A percentile compares a stretch with the other conserved stretches of the same genome.
Conservation (phyloP, 2,113 vertebrate genomes). For the Elgaria multicarinata region DNA sequence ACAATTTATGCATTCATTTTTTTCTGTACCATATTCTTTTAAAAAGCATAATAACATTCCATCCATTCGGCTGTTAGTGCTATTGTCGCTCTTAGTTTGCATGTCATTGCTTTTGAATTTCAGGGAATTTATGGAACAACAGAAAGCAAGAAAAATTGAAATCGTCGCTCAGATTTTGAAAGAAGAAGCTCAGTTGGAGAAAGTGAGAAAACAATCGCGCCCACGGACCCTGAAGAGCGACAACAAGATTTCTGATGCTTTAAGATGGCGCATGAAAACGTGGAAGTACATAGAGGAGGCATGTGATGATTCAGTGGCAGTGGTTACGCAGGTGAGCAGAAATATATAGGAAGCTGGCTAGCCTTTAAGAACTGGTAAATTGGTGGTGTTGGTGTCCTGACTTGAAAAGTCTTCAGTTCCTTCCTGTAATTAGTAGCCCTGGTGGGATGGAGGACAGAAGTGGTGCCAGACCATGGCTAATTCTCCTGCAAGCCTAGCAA, state of each 20-base stretch:
- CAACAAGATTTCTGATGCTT: neutral
- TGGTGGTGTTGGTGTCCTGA: too few relatives aligned
- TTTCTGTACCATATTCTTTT: neutral
- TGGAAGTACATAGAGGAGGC: conserved; percentile 64
- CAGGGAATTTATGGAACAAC: conserved; percentile 83
- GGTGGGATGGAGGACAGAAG: neutral
- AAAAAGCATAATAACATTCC: neutral
- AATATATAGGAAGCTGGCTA: too few relatives aligned
- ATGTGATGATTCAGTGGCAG: neutral
- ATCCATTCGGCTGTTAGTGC: neutral
- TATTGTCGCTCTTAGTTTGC: neutral
- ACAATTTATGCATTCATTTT: neutral
- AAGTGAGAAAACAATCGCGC: conserved; percentile 42
- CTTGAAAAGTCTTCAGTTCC: neutral
- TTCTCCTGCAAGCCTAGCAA: too few relatives aligned
- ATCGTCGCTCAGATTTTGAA: conserved; percentile 81
- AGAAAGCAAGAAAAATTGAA: conserved; percentile 80
- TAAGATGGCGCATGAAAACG: conserved; percentile 61
- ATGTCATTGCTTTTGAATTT: conserved; percentile 51
- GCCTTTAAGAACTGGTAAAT: neutral
- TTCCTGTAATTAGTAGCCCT: neutral
- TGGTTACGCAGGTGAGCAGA: conserved; percentile 31
- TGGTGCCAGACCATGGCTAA: too few relatives aligned
- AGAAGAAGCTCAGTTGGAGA: conserved; percentile 75
- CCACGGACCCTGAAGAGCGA: neutral